phyloP scores from a whole-genome alignment of 1,140 invertebrate species.

The Rhagoletis pomonella region DNA sequence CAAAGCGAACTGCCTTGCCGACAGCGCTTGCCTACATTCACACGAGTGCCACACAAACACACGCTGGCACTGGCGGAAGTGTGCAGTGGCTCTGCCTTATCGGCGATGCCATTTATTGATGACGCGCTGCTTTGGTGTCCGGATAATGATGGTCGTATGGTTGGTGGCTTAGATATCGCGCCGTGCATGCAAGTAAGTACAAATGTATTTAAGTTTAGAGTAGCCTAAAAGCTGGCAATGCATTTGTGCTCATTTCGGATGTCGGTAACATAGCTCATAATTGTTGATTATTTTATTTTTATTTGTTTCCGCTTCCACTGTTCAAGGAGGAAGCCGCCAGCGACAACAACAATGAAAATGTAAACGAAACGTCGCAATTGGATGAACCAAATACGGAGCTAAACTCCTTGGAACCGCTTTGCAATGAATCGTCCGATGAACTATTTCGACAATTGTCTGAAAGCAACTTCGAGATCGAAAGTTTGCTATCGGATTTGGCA shows the following conservation, averaged over 20 bases:
- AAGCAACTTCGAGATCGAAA: conserved; percentile 76
- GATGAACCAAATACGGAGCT: conserved; percentile 58
- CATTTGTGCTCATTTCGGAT: not conserved
- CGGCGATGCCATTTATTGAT: conserved; percentile 95
- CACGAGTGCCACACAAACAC: conserved; percentile 57
- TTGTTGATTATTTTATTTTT: not conserved
- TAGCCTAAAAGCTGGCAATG: not conserved
- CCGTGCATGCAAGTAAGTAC: conserved; percentile 87
- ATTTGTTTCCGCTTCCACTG: not conserved
- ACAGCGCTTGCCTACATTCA: not conserved
- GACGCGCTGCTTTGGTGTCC: conserved; percentile 93
- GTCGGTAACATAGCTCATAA: not conserved
- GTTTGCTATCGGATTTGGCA: conserved; percentile 76
- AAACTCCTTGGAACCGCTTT: conserved; percentile 71
- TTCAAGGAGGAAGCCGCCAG: conserved; percentile 41
- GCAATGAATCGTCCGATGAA: conserved; percentile 72
- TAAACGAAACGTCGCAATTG: conserved; percentile 50
- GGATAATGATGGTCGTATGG: conserved; percentile 93
- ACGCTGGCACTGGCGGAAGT: conserved; percentile 78
- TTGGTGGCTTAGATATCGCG: conserved; percentile 82
- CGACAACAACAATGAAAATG: conserved; percentile 55
- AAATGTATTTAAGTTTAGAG: too few species aligned
- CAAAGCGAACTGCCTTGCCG: not conserved
- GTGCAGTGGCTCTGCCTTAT: conserved; percentile 78
- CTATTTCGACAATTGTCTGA: conserved; percentile 72